Evolutionary conservation across 2,888 invertebrate species (phyloP).

Genomic region (Campoplex nolae): DNA sequence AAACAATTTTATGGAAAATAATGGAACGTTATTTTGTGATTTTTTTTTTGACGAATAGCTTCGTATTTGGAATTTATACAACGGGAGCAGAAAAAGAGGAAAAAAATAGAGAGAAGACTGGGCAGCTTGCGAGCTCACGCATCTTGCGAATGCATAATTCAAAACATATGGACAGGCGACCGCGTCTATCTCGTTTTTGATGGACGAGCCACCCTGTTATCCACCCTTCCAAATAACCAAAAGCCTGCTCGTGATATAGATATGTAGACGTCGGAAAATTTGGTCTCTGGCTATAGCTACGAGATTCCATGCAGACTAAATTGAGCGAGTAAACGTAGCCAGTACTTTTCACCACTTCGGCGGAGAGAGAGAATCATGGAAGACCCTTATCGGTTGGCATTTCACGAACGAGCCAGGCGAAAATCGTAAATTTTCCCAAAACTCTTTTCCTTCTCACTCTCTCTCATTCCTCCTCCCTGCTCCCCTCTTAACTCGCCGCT

Average conservation of each 20-base stretch:
- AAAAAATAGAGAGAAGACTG: background rate
- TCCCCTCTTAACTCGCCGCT: background rate
- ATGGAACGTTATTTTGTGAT: too few relatives aligned
- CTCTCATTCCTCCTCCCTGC: too few relatives aligned
- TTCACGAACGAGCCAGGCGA: constrained; percentile 53
- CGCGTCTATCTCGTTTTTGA: constrained; percentile 57
- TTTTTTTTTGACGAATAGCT: too few relatives aligned
- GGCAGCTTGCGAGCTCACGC: background rate
- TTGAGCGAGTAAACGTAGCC: constrained; percentile 8
- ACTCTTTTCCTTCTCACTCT: constrained; percentile 28
- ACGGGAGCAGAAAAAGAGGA: too few relatives aligned
- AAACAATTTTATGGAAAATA: too few relatives aligned
- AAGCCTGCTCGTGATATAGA: too few relatives aligned
- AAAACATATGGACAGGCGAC: constrained; percentile 57
- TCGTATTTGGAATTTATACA: too few relatives aligned
- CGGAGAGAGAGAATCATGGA: constrained; percentile 34
- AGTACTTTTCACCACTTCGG: constrained; percentile 50
- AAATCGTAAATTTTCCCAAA: constrained; percentile 61
- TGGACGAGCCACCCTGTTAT: constrained; percentile 41
- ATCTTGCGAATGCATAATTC: constrained; percentile 49
- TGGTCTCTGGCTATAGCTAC: background rate
- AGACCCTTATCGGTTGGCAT: constrained; percentile 50
- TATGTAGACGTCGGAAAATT: too few relatives aligned
- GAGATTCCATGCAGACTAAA: constrained; percentile 1
- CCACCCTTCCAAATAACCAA: constrained; percentile 43